Conservation (phyloP, 2,113 vertebrate species). For the Ornithorhynchus anatinus region DNA sequence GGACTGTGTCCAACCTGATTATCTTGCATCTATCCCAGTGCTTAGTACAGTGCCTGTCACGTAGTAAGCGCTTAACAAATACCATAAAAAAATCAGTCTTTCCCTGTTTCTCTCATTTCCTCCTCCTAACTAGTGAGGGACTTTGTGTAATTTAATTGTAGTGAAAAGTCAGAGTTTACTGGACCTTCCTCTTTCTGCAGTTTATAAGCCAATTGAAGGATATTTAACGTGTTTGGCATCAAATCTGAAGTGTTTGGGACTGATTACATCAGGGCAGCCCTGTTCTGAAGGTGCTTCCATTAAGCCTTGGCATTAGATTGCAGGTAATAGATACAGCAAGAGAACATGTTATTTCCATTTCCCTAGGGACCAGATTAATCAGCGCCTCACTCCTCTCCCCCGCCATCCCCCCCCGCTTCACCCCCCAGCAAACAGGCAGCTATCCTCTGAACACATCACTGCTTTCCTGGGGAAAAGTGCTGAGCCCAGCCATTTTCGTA, state of each 20-base stretch:
- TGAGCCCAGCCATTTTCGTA: conserved; percentile 42
- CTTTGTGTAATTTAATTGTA: background rate
- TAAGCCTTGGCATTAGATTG: background rate
- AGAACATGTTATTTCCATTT: rapidly evolving
- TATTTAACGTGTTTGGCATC: background rate
- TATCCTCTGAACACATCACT: background rate
- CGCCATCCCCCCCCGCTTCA: no score
- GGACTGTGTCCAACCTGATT: no score
- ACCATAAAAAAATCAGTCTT: no score
- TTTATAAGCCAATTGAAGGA: background rate
- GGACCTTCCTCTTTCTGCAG: background rate
- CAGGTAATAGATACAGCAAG: background rate
- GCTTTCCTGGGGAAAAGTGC: conserved; percentile 36
- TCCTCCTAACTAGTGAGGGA: background rate
- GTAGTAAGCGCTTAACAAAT: background rate
- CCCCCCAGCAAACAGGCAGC: background rate
- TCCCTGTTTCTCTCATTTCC: no score
- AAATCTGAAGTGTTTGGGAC: background rate
- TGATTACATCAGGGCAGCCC: background rate
- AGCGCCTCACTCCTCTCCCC: conserved; percentile 10
- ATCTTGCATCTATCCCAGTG: no score
- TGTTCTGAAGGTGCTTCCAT: background rate
- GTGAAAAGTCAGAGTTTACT: background rate
- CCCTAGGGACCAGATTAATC: rapidly evolving
- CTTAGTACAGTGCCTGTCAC: background rate